Base-by-base conservation (phyloP, 1,140 invertebrate species). In the Manduca sexta region DNA sequence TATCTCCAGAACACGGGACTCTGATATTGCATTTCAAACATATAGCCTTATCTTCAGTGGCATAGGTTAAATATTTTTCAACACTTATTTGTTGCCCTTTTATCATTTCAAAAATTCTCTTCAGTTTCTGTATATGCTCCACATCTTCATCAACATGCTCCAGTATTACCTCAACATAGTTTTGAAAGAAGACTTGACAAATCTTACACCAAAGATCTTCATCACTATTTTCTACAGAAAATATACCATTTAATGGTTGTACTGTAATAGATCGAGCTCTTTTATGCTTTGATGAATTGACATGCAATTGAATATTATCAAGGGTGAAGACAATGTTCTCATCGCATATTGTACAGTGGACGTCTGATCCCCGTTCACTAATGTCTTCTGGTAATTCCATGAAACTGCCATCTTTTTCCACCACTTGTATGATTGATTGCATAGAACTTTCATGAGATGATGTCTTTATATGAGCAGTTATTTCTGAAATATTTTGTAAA, bases 241-340 rank as follows among this genome's bases (percentile, higher is more conserved):
- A 67, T 47, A 72, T 72, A 11, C 60, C 66, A 61, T 72, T 72
- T 6, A 52, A 61, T 17, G 64, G 58, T 51, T 69, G 64, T 12
- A 72, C 54, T 18, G 49, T 58, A 21, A 72, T 67, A 13, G 69
- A 41, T 16, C 64, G 43, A n/a, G 66, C 64, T 48, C 60, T 34
- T 43, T 41, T 59, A 26, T 72, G 66, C 46, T 16, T 56, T 31
- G 14, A 40, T 34, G 43, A 55, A 30, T 45, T 14, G n/a, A 52
- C 29, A 13, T 57, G 55, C 3, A 30, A n/a, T 42, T 40, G 38
- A 8, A 57, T 13, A 13, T 31, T 3, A 2, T 41, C 35, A 15
- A 31, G 15, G 2, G 12, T 49, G 21, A 52, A 57, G 3, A 26
- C 37, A 7, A 57, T 29, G 16, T 34, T 11, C 1, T 31, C 10